Percentiles rank a stretch among this genome's conserved stretches.
phyloP scores from a whole-genome alignment of 2,797 vertebrate species.

The Pristis pectinata region DNA sequence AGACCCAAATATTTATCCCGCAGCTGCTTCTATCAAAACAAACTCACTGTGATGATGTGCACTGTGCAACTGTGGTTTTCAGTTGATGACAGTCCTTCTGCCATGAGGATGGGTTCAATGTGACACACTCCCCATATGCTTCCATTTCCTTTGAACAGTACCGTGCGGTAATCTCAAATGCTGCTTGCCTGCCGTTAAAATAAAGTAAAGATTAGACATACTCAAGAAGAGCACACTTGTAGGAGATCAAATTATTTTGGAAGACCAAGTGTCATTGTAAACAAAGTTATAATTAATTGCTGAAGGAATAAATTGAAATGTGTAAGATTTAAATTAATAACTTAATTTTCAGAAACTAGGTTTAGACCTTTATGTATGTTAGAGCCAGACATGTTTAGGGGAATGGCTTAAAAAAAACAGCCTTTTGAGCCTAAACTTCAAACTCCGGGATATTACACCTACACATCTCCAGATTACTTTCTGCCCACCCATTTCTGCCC shows the following conservation, averaged over 20 bases:
- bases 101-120: constrained; percentile 76
- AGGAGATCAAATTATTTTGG: too few species aligned
- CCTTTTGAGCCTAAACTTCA: neutral
- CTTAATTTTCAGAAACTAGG: neutral
- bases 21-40: neutral
- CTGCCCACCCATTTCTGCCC: neutral
- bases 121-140: constrained; percentile 77
- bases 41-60: constrained; percentile 80
- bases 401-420: neutral
- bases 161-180: constrained; percentile 76
- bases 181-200: constrained; percentile 70
- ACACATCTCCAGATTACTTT: neutral
- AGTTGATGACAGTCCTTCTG: constrained; percentile 74
- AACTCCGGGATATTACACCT: neutral
- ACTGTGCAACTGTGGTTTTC: constrained; percentile 76
- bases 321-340: neutral
- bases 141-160: constrained; percentile 79
- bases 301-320: neutral
- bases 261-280: neutral
- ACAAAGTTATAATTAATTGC: neutral
- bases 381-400: neutral
- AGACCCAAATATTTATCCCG: neutral
- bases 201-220: neutral
- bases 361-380: neutral
- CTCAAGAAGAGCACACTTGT: too few species aligned